phyloP scores from a whole-genome alignment of 2,888 invertebrate genomes.

The Sesamia inferens region DNA sequence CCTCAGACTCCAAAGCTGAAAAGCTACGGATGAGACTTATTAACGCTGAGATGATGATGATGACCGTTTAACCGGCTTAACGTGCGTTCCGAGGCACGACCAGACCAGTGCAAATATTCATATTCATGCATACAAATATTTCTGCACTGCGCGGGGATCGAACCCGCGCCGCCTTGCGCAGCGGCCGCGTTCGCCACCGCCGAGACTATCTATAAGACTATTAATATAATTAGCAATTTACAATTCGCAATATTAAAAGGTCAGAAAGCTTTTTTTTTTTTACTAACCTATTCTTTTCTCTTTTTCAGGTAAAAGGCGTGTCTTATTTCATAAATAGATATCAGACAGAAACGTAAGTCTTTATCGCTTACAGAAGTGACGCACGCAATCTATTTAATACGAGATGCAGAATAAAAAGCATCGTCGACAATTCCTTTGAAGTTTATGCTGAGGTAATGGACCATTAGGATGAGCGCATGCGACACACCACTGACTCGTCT shows the following conservation, averaged over 20 bases:
- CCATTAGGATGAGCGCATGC: constrained; percentile 61
- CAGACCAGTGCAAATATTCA: no score
- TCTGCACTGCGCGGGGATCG: no score
- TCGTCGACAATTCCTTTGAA: constrained; percentile 50
- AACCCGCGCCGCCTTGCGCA: no score
- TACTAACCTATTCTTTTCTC: background rate
- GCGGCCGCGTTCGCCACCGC: no score
- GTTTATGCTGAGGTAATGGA: constrained; percentile 62
- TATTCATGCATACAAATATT: no score
- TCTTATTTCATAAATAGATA: background rate
- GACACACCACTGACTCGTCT: constrained; percentile 22
- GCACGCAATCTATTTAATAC: constrained; percentile 43
- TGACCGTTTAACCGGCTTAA: no score
- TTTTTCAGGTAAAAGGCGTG: constrained; percentile 41
- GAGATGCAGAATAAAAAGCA: constrained; percentile 42
- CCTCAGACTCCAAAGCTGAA: no score
- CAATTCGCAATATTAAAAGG: background rate
- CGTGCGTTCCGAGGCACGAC: no score
- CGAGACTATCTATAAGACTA: no score
- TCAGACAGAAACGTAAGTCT: constrained; percentile 17
- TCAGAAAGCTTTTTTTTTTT: background rate
- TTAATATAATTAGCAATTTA: no score
- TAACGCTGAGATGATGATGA: no score
- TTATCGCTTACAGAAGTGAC: background rate
- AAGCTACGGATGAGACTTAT: no score